Evolutionary conservation across 2,797 vertebrate species (phyloP), one percentile per base, ranked within the genome.

Genomic region (Pseudocheirus occidentalis): DNA sequence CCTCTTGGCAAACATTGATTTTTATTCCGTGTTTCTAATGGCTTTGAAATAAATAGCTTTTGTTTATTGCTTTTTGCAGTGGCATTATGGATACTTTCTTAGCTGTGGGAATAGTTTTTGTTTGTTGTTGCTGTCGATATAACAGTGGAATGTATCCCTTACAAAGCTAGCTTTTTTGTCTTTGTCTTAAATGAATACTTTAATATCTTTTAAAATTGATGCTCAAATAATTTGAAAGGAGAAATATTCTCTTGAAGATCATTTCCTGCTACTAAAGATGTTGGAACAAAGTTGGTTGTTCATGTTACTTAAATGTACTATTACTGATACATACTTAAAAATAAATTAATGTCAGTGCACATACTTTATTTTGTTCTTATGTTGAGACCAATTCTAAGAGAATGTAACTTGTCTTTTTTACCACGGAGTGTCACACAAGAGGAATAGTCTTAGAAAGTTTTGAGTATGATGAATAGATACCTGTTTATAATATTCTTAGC

Each of bases 171-270:
- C 62, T n/a, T 46, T 90, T 73, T 59, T 66, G 54, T 55, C 21
- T 62, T 92, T 91, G n/a, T 92, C 73, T 95, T 95, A 91, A 52
- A 62, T 56, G 91, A 56, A 28, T 93, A 9, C 52, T 81, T 93
- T 90, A 56, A 53, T 29, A 91, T 53, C 81, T 92, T 90, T 87
- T 96, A 95, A n/a, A 94, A 92, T 94, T 95, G 34, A 90, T 89
- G 59, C 53, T 57, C n/a, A 92, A 89, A 52, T 34, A 66, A 92
- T 91, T 87, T 90, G 34, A 90, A 81, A 40, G 27, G 73, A 81
- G 92, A 94, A 58, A 90, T 92, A 73, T 55, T 93, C 9, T 34
- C 62, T 59, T 93, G 91, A 89, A 93, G 29, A 66, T 46, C 27
- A 90, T 96, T 95, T 92, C 91, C 40, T 34, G 52, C 52, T 58